A percentile compares a stretch with the other conserved stretches of the same genome.
These are phyloP conservation scores for Pelosia muscerda DNA, from an alignment of 2,888 invertebrate species.

Conservation along the genomic window DNA sequence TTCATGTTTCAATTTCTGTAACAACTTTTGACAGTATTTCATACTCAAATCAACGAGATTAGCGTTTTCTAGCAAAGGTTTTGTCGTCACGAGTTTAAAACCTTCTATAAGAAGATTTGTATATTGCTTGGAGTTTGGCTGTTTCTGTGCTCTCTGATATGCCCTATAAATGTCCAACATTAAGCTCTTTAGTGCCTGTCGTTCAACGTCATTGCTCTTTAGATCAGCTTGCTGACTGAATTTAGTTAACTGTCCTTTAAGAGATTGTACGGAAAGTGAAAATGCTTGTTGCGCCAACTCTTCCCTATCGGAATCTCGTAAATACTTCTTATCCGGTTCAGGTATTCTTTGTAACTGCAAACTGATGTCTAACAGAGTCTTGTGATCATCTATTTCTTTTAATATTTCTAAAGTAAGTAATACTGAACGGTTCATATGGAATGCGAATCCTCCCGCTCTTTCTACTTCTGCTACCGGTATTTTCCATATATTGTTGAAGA, in stretches of 20 bases:
- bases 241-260: conserved; percentile 88
- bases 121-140: conserved; percentile 87
- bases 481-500: conserved; percentile 97
- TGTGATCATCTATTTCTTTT: conserved; percentile 92
- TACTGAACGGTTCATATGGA: conserved; percentile 95
- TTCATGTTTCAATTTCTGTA: conserved; percentile 86
- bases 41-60: conserved; percentile 90
- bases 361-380: conserved; percentile 92
- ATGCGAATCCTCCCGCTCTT: conserved; percentile 95
- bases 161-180: conserved; percentile 88
- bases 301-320: conserved; percentile 94
- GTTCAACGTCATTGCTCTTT: conserved; percentile 79
- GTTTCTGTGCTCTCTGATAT: conserved; percentile 90
- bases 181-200: conserved; percentile 81
- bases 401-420: conserved; percentile 93
- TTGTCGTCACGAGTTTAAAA: conserved; percentile 89
- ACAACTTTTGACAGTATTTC: conserved; percentile 90
- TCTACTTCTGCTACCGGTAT: conserved; percentile 96
- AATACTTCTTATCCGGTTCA: conserved; percentile 95
- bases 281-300: conserved; percentile 93
- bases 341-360: conserved; percentile 93
- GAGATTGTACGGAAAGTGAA: conserved; percentile 90
- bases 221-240: conserved; percentile 81
- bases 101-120: conserved; percentile 89
- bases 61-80: conserved; percentile 87